Base-by-base conservation (phyloP, 1,140 invertebrate genomes). In the Chrysomallon squamiferum region DNA sequence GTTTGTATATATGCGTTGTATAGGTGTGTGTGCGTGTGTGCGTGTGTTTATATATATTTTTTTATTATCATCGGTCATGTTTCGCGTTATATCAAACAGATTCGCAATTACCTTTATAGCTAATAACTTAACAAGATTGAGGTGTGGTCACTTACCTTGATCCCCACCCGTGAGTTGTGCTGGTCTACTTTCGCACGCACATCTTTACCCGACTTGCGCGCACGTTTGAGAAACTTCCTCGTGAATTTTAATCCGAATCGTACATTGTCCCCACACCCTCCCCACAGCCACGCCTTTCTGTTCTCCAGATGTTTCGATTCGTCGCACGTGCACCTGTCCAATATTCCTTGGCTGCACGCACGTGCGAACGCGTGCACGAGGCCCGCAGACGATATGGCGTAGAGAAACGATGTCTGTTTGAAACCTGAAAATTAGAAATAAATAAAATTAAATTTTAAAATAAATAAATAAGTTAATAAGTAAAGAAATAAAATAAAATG, bases 181-280 rank as follows among this genome's bases (percentile, higher is more conserved):
- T 90, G 84, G 77, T 91, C 90, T 79, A 91, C 88, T 64, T 87
- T 79, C 2, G 85, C 86, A 29, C 79, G 57, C 6, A 82, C 72
- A 52, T 83, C 81, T 56, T 81, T 80, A 3, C 77, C 79, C 9
- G 70, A 63, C 50, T 73, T 66, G 50, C 69, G 72, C 5, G 75
- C 74, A n/a, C 72, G 69, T n/a, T 89, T 88, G 0, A 90, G 86
- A 76, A 91, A 91, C 68, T 87, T 84, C 71, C 87, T 75, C 20
- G 89, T 87, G 73, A 90, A 89, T 75, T 88, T 86, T n/a, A 89
- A 79, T 29, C 89, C 89, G 72, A 88, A 90, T 60, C 86, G 84
- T 41, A 91, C 84, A 79, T 91, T 90, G 83, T 91, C 90, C 25
- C 89, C 89, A 81, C 90, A 91, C 3, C 89, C 90, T n/a, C 89